Conservation (phyloP, 2,797 vertebrate species). For the Argya squamiceps region DNA sequence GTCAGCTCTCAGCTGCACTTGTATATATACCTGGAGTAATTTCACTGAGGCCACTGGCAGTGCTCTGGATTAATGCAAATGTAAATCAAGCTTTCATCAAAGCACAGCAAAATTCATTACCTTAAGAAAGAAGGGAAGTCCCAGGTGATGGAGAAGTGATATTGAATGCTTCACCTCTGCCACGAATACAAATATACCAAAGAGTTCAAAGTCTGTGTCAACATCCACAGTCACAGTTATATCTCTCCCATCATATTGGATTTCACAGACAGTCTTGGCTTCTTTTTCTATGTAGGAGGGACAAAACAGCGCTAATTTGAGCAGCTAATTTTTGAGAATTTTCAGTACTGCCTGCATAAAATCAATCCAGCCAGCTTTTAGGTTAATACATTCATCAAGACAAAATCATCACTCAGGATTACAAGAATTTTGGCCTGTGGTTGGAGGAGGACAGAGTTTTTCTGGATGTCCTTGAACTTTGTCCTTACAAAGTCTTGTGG, state of each 20-base stretch:
- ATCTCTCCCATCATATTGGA: neutral
- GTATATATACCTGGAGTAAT: neutral
- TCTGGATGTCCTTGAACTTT: neutral
- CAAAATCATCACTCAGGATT: neutral
- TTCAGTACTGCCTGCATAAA: neutral
- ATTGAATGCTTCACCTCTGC: conserved; percentile 48
- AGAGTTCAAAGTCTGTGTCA: neutral
- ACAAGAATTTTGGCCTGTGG: neutral
- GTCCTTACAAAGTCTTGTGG: neutral
- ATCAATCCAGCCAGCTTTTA: neutral
- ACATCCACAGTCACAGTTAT: neutral
- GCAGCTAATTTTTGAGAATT: neutral
- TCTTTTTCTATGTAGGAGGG: conserved; percentile 35
- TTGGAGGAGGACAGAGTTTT: neutral
- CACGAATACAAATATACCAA: neutral
- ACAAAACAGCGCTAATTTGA: neutral
- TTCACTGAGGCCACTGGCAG: neutral
- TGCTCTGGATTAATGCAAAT: neutral
- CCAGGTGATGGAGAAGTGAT: conserved; percentile 26
- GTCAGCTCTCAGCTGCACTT: neutral
- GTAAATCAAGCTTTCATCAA: neutral
- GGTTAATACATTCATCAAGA: neutral
- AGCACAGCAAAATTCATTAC: conserved; percentile 27
- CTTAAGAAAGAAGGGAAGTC: conserved; percentile 63
- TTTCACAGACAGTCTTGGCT: conserved; percentile 4